A percentile compares a stretch with the other conserved stretches of the same genome.
These are phyloP conservation scores for Enchytraeus crypticus DNA, from an alignment of 2,888 invertebrate species.

Conservation along the genomic window DNA sequence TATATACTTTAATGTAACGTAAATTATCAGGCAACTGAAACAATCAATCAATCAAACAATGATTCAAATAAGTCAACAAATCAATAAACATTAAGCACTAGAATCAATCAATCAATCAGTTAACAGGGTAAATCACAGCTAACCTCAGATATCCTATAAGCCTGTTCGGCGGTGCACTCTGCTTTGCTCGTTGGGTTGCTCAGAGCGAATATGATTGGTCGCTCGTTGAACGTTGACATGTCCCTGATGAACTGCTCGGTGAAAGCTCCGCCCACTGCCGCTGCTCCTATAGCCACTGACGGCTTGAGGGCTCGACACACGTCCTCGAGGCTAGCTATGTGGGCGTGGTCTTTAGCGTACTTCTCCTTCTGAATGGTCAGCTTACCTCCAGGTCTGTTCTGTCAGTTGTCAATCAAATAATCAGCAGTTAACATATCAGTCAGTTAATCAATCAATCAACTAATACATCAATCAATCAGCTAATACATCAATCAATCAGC, in stretches of 20 bases:
- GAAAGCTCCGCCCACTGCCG: slow-evolving; percentile 89
- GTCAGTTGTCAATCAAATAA: not conserved
- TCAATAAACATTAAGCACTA: not conserved
- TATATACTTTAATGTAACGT: no score
- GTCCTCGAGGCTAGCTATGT: slow-evolving; percentile 66
- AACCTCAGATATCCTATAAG: slow-evolving; percentile 57
- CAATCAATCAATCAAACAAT: no score
- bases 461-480: no score
- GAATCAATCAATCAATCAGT: no score
- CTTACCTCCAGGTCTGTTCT: slow-evolving; percentile 66
- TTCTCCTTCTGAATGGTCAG: slow-evolving; percentile 58
- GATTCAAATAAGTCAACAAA: not conserved
- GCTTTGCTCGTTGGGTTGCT: slow-evolving; percentile 97
- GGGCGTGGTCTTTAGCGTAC: slow-evolving; percentile 65
- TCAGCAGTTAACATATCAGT: no score
- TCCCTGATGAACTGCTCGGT: slow-evolving; percentile 65
- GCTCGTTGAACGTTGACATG: slow-evolving; percentile 74
- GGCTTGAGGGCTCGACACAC: slow-evolving; percentile 76
- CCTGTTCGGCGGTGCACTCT: slow-evolving; percentile 98
- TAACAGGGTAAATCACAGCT: no score
- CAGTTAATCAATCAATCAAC: no score
- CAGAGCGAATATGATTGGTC: slow-evolving; percentile 90
- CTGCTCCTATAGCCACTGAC: slow-evolving; percentile 87
- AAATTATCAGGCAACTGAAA: no score
- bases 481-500: no score